Conservation (phyloP, 2,113 vertebrate species). For the Lathamus discolor region DNA sequence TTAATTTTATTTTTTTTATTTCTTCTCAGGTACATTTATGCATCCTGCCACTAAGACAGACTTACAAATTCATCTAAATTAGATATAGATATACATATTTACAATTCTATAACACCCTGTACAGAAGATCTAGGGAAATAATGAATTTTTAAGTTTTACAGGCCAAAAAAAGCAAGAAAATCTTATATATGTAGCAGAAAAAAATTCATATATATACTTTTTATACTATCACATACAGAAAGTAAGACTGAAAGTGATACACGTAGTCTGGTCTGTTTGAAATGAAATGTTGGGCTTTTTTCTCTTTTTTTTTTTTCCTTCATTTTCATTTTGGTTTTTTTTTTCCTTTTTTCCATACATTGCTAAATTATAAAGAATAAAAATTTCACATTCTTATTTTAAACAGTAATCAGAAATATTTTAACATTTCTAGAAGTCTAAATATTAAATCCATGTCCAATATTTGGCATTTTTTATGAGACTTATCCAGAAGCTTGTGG, state of each 20-base stretch:
- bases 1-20: not conserved
- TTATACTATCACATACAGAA: not conserved
- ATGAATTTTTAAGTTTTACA: not conserved
- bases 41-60: not conserved
- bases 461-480: not conserved
- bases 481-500: not conserved
- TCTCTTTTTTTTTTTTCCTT: not conserved
- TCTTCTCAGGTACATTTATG: not conserved
- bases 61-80: not conserved
- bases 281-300: accelerated
- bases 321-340: not conserved
- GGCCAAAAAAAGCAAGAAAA: not conserved
- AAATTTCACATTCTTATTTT: not conserved
- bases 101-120: not conserved
- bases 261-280: not conserved
- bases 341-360: not conserved
- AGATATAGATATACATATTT: not conserved
- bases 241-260: not conserved
- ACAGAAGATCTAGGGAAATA: not conserved
- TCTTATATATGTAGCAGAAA: not conserved
- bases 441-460: not conserved
- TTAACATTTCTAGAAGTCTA: not conserved
- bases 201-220: not conserved
- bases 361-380: not conserved
- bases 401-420: not conserved